Evolutionary conservation across 2,797 vertebrate species (phyloP).

Genomic region (Babyrousa celebensis): DNA sequence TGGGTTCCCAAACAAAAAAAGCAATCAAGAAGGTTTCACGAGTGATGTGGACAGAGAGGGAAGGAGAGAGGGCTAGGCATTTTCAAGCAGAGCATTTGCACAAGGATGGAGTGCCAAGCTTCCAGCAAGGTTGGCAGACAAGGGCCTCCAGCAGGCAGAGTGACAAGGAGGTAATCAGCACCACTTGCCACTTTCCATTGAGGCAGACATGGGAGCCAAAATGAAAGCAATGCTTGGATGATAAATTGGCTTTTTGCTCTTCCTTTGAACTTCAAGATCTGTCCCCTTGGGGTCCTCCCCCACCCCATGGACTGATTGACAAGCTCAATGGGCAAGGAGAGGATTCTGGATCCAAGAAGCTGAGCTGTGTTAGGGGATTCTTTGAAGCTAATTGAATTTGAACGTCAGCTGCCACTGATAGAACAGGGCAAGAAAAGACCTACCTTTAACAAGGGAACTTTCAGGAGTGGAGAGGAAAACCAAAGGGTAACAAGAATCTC

Average conservation of each 20-base stretch:
- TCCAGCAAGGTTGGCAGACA: conserved; percentile 71
- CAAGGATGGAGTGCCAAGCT: conserved; percentile 82
- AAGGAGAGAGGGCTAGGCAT: neutral
- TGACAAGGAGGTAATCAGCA: conserved; percentile 87
- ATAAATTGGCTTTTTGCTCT: conserved; percentile 89
- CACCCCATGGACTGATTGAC: conserved; percentile 86
- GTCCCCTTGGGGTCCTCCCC: conserved; percentile 79
- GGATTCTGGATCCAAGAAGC: conserved; percentile 81
- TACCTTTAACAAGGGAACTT: conserved; percentile 23
- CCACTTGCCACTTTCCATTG: conserved; percentile 83
- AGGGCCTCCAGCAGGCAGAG: conserved; percentile 72
- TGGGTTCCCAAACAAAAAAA: conserved; percentile 69
- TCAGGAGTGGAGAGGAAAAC: conserved; percentile 72
- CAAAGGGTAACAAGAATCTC: conserved; percentile 63
- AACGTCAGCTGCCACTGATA: conserved; percentile 87
- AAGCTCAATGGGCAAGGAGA: conserved; percentile 81
- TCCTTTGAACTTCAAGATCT: conserved; percentile 81
- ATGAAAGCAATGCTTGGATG: conserved; percentile 86
- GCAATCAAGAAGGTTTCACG: conserved; percentile 84
- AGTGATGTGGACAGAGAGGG: conserved; percentile 39
- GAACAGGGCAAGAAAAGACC: conserved; percentile 76
- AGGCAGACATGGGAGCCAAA: conserved; percentile 78
- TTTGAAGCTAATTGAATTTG: conserved; percentile 87
- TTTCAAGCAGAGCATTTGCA: conserved; percentile 78
- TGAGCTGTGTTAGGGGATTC: conserved; percentile 79